These are phyloP conservation scores for Calliphora vomitoria DNA, from an alignment of 2,888 invertebrate species.

Conservation along the genomic window DNA sequence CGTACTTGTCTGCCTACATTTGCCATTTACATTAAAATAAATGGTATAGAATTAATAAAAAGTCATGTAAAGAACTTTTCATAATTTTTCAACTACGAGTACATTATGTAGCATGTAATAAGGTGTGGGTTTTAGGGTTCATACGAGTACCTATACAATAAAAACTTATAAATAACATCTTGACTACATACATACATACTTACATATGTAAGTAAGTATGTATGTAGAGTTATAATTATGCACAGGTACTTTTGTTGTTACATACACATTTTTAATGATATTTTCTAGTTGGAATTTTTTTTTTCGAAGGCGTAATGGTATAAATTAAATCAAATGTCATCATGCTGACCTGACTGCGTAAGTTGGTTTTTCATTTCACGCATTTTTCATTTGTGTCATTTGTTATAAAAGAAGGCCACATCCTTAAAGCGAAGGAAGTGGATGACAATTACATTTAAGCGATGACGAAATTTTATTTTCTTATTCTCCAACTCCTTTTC, in stretches of 20 bases:
- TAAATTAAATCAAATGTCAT: constrained; percentile 50
- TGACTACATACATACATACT: not conserved
- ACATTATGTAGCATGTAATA: not conserved
- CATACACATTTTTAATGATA: not conserved
- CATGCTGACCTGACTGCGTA: constrained; percentile 25
- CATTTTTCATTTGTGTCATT: constrained; percentile 47
- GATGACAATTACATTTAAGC: constrained; percentile 61
- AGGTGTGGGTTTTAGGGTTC: constrained; percentile 5
- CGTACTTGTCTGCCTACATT: not conserved
- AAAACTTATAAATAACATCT: not conserved
- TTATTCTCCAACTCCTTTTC: not conserved
- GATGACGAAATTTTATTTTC: constrained; percentile 45
- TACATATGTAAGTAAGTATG: no score
- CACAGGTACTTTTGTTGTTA: not conserved
- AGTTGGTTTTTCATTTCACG: constrained; percentile 13
- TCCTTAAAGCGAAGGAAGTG: constrained; percentile 38
- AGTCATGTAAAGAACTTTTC: constrained; percentile 8
- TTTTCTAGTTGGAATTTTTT: constrained; percentile 24
- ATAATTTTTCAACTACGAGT: constrained; percentile 13
- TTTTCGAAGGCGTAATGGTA: constrained; percentile 48
- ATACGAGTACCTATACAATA: not conserved
- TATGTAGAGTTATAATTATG: not conserved
- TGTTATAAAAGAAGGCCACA: constrained; percentile 52
- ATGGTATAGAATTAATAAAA: not conserved
- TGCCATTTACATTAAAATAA: not conserved